These are phyloP conservation scores for Pentamera pediparva DNA, from an alignment of 53 echinoderm and acorn worm species.

Conservation along the genomic window DNA sequence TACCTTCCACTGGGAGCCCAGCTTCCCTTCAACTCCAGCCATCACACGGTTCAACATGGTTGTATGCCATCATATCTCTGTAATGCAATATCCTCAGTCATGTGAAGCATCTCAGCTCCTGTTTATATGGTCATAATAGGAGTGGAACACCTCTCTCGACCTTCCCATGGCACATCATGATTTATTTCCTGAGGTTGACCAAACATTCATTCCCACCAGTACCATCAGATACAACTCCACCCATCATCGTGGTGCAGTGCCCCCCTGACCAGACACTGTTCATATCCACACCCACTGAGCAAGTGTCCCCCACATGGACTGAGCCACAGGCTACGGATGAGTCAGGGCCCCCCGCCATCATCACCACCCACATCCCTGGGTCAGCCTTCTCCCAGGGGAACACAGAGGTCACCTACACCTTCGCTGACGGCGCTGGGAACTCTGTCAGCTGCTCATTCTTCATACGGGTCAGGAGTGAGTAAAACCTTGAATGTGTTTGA, in stretches of 20 bases:
- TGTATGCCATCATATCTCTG: too few species aligned
- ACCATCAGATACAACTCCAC: neutral
- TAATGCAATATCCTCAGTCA: neutral
- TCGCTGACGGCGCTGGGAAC: slow-evolving; percentile 9
- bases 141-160: too few species aligned
- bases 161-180: too few species aligned
- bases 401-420: slow-evolving; percentile 15
- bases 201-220: neutral
- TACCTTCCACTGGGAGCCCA: too few species aligned
- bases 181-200: neutral
- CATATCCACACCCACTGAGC: neutral
- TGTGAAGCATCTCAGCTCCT: neutral
- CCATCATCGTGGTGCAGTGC: neutral
- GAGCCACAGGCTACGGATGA: slow-evolving; percentile 5
- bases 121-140: neutral
- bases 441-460: slow-evolving; percentile 10
- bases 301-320: slow-evolving; percentile 11
- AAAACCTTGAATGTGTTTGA: neutral
- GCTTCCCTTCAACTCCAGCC: too few species aligned
- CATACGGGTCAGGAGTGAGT: neutral
- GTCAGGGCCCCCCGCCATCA: neutral
- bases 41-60: too few species aligned
- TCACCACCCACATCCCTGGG: slow-evolving; percentile 15
- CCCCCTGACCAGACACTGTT: slow-evolving; percentile 4
- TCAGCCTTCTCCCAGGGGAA: slow-evolving; percentile 8